These are phyloP conservation scores for Montipora capitata DNA, from an alignment of 92 coral and sea anemone species.

Conservation along the genomic window DNA sequence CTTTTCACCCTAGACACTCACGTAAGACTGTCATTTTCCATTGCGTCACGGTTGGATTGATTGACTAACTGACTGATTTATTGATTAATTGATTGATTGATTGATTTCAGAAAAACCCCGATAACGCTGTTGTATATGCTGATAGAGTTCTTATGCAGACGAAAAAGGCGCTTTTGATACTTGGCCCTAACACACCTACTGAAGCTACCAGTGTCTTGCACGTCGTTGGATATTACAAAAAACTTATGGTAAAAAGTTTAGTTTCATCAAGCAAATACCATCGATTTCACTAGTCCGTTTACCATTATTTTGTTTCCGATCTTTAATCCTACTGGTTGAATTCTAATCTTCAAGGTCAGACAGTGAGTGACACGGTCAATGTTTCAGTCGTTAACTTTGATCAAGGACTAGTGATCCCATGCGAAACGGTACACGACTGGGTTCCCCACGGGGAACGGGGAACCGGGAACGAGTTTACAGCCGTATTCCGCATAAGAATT, in stretches of 20 bases:
- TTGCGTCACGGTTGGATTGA: not conserved
- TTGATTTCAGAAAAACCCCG: not conserved
- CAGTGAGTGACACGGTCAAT: no score
- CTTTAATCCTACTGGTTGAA: no score
- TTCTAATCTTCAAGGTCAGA: no score
- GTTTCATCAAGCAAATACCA: not conserved
- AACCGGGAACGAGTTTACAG: no score
- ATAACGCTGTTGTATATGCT: not conserved
- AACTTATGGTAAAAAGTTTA: conserved; percentile 20
- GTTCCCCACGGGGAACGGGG: no score
- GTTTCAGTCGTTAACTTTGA: no score
- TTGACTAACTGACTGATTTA: not conserved
- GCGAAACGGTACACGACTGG: no score
- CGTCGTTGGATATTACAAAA: not conserved
- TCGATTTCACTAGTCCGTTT: no score
- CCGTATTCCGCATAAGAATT: no score
- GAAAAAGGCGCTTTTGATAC: not conserved
- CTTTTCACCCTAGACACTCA: accelerated
- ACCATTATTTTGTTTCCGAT: no score
- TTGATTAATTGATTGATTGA: not conserved
- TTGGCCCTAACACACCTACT: conserved; percentile 8
- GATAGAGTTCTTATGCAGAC: not conserved
- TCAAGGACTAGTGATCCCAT: no score
- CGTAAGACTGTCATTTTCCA: not conserved
- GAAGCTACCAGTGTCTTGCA: conserved; percentile 9